Percentiles rank a stretch among this genome's conserved stretches.
Conservation (phyloP, 2,888 invertebrate species). For the Pyrrhia umbra region DNA sequence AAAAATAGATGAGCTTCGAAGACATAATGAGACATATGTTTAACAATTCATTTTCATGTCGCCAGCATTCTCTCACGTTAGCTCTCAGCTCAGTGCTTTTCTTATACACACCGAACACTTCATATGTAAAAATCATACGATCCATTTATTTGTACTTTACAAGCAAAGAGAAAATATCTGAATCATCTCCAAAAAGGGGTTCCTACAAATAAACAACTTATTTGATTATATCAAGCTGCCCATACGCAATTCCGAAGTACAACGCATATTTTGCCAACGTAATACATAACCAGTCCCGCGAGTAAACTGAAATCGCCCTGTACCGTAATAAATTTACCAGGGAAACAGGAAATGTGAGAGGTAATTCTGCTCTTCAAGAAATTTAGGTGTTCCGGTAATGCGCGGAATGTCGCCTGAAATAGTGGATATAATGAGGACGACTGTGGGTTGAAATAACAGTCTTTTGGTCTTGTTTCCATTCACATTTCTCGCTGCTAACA, state of each 20-base stretch:
- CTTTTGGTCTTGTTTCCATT: conserved; percentile 37
- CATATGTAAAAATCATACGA: no score
- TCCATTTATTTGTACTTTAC: not conserved
- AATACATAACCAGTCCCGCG: conserved; percentile 45
- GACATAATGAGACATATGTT: conserved; percentile 49
- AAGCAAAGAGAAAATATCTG: not conserved
- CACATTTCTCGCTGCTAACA: not conserved
- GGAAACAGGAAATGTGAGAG: conserved; percentile 51
- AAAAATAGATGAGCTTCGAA: conserved; percentile 36
- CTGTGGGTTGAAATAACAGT: conserved; percentile 43
- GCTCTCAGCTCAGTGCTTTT: conserved; percentile 19
- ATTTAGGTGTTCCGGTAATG: conserved; percentile 47
- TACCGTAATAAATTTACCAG: conserved; percentile 62
- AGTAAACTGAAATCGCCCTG: conserved; percentile 39
- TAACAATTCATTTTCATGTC: conserved; percentile 51
- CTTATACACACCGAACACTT: conserved; percentile 16
- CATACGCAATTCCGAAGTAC: conserved; percentile 23
- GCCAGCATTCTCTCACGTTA: conserved; percentile 33
- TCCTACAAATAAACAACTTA: conserved; percentile 12
- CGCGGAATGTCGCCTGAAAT: conserved; percentile 37
- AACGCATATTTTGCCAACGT: conserved; percentile 42
- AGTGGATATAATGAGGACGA: conserved; percentile 20
- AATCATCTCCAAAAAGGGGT: not conserved
- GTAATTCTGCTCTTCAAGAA: conserved; percentile 52
- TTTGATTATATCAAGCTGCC: conserved; percentile 13